Evolutionary conservation across 2,113 vertebrate genomes (phyloP), one percentile per base, ranked within the genome.

Genomic region (Chloropsis cyanopogon): DNA sequence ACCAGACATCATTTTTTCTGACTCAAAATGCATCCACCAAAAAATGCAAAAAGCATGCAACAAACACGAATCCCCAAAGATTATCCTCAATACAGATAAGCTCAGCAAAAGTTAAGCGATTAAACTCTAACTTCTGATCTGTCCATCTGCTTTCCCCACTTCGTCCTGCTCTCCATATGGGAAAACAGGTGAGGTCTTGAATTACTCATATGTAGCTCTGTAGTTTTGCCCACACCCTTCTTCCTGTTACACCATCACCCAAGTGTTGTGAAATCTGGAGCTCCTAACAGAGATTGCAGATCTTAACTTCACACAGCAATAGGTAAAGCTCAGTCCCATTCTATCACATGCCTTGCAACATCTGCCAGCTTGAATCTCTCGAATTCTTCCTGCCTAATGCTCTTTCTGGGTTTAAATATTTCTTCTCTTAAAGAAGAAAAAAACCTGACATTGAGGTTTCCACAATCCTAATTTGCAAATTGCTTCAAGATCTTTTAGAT

Each of bases 191-290:
- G 94, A 97, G 94, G 95, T 90, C 87, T 90, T 82, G 71, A 87
- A 94, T 97, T 96, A 96, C 94, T 96, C 96, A 96, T 69, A 76
- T 77, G 56, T 88, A 70, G 3, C 85, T 81, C 66, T 63, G 73
- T 80, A 97, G 92, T 95, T 97, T 96, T 96, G 94, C 85, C 93
- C 96, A 96, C 95, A 95, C 96, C 95, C 91, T 96, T 93, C 90
- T 78, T 95, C 93, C 85, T 95, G 44, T 97, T 95, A 94, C 95
- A 96, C 89, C 96, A 96, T 86, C 85, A 35, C 47, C n/a, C n/a
- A 4, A 70, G 70, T 12, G 17, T 96, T 96, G 94, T 71, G 95
- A 97, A 97, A 96, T 90, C 9, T 82, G 75, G 71, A 83, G 68
- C 94, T 93, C 71, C 88, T 63, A 86, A 70, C 24, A 93, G 68